Percentiles rank a stretch among this genome's conserved stretches.
These are phyloP conservation scores for Thaleichthys pacificus DNA, from an alignment of 2,797 vertebrate species.

Conservation along the genomic window DNA sequence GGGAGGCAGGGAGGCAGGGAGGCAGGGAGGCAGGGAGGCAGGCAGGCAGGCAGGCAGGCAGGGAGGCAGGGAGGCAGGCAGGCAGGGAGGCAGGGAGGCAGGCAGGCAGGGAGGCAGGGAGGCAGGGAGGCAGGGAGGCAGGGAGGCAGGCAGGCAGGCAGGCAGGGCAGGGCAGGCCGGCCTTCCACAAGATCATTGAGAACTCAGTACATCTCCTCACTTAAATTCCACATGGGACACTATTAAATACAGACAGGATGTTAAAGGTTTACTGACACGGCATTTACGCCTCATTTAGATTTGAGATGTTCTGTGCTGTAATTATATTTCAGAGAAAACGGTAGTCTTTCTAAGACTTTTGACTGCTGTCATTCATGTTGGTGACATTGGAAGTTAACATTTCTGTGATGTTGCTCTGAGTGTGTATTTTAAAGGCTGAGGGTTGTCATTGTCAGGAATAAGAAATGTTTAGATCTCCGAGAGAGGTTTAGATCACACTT, in stretches of 20 bases:
- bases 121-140: slow-evolving; percentile 40
- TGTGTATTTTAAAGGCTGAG: too few relatives aligned
- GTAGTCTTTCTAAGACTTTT: slow-evolving; percentile 21
- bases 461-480: background rate
- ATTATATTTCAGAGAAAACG: too few relatives aligned
- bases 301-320: too few relatives aligned
- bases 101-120: background rate
- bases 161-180: slow-evolving; percentile 37
- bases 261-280: slow-evolving; percentile 3
- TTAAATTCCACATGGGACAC: slow-evolving; percentile 42
- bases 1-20: too few relatives aligned
- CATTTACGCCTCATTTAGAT: too few relatives aligned
- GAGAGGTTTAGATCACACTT: slow-evolving; percentile 1
- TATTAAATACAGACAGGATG: slow-evolving; percentile 59
- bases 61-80: too few relatives aligned
- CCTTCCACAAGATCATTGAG: slow-evolving; percentile 41
- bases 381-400: too few relatives aligned
- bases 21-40: too few relatives aligned
- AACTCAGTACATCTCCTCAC: slow-evolving; percentile 30
- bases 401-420: too few relatives aligned
- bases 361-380: slow-evolving; percentile 31
- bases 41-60: too few relatives aligned
- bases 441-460: slow-evolving; percentile 9
- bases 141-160: slow-evolving; percentile 8
- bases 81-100: too few relatives aligned